These are phyloP conservation scores for Melanotus villosus DNA, from an alignment of 2,888 invertebrate genomes.

Conservation along the genomic window DNA sequence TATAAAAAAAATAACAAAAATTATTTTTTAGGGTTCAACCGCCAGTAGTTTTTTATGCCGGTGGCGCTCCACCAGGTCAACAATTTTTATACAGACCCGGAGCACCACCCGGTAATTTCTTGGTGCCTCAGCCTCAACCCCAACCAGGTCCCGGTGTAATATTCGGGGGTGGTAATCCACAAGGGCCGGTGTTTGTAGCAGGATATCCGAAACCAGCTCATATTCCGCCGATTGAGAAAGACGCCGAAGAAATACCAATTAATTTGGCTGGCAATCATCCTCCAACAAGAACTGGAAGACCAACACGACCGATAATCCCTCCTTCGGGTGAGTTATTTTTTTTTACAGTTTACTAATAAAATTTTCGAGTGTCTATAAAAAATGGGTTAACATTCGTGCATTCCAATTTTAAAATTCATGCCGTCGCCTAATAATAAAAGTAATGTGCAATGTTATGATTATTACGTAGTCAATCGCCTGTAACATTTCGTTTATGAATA, in stretches of 20 bases:
- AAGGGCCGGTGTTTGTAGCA: conserved; percentile 57
- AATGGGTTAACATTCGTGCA: too few species aligned
- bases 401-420: too few species aligned
- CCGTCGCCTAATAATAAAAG: too few species aligned
- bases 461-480: too few species aligned
- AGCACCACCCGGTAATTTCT: conserved; percentile 60
- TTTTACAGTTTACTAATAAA: too few species aligned
- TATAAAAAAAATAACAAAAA: too few species aligned
- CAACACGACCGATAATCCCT: neutral
- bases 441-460: too few species aligned
- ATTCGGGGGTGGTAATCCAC: conserved; percentile 46
- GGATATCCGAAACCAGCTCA: conserved; percentile 62
- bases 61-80: conserved; percentile 59
- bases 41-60: conserved; percentile 61
- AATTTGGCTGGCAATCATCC: conserved; percentile 34
- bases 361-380: too few species aligned
- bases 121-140: conserved; percentile 59
- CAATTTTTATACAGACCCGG: conserved; percentile 62
- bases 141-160: conserved; percentile 58
- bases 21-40: conserved; percentile 62
- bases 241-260: conserved; percentile 66
- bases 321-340: conserved; percentile 4
- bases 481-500: neutral
- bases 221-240: conserved; percentile 65
- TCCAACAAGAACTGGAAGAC: conserved; percentile 5